These are phyloP conservation scores for Heliothis peltigera DNA, from an alignment of 2,888 invertebrate genomes.

Conservation along the genomic window DNA sequence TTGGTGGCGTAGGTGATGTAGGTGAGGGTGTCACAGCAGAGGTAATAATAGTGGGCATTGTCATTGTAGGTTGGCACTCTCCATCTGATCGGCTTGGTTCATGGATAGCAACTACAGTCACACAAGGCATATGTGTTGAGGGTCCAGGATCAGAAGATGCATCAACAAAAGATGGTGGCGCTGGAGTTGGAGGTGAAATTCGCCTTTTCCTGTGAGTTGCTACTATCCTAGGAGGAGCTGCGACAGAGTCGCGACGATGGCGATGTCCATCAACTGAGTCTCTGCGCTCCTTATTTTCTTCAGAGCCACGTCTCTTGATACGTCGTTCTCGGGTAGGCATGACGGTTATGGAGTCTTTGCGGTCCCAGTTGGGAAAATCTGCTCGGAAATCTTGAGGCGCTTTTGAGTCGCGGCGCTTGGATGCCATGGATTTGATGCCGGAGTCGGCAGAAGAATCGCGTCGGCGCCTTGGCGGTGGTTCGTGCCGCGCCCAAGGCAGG, in stretches of 20 bases:
- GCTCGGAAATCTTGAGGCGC: slow-evolving; percentile 92
- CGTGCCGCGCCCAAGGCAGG: slow-evolving; percentile 94
- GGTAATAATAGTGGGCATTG: slow-evolving; percentile 94
- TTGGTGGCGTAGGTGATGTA: slow-evolving; percentile 92
- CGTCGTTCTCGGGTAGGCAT: slow-evolving; percentile 86
- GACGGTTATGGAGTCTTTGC: slow-evolving; percentile 91
- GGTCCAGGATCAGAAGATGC: slow-evolving; percentile 92
- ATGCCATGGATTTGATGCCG: slow-evolving; percentile 94
- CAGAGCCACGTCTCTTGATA: slow-evolving; percentile 91
- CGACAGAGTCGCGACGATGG: slow-evolving; percentile 92
- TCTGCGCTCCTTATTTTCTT: slow-evolving; percentile 89
- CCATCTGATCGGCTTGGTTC: slow-evolving; percentile 90
- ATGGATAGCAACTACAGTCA: slow-evolving; percentile 85
- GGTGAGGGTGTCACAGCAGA: slow-evolving; percentile 96
- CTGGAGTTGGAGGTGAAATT: slow-evolving; percentile 82
- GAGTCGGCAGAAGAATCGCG: slow-evolving; percentile 97
- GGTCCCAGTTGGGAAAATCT: slow-evolving; percentile 93
- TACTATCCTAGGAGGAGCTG: slow-evolving; percentile 91
- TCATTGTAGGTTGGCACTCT: slow-evolving; percentile 91
- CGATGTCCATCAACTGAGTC: slow-evolving; percentile 93
- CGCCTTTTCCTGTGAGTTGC: slow-evolving; percentile 91
- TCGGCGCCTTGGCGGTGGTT: slow-evolving; percentile 92
- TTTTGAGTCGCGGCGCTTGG: slow-evolving; percentile 93
- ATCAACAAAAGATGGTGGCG: slow-evolving; percentile 88
- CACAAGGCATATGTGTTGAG: slow-evolving; percentile 82